Conservation (phyloP, 2,113 vertebrate species). For the Lepidothrix coronata region DNA sequence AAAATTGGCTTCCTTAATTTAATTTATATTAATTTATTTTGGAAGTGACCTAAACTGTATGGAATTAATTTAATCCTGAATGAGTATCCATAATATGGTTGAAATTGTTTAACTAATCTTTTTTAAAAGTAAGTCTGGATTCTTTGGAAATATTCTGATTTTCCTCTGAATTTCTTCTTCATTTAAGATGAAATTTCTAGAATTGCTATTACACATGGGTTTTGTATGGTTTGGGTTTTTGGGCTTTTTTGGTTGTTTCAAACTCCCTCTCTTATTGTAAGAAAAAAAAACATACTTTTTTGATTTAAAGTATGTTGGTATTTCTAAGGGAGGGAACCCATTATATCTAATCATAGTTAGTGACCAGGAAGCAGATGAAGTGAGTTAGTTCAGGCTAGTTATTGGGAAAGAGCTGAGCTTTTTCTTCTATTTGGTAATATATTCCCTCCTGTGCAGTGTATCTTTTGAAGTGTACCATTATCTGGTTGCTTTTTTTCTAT, state of each 20-base stretch:
- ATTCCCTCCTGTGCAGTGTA: not conserved
- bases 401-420: not conserved
- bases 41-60: not conserved
- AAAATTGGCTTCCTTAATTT: not conserved
- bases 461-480: not conserved
- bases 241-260: not conserved
- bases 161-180: not conserved
- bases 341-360: not conserved
- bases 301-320: not conserved
- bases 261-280: not conserved
- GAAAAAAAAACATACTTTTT: not conserved
- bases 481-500: not conserved
- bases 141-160: not conserved
- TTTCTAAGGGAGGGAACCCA: not conserved
- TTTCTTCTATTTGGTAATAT: not conserved
- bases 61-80: conserved; percentile 5
- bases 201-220: not conserved
- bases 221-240: not conserved
- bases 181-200: not conserved
- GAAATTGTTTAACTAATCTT: not conserved
- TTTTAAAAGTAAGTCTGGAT: not conserved
- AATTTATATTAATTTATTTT: conserved; percentile 13
- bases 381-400: not conserved
- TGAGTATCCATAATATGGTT: not conserved
- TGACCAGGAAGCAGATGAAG: not conserved